A percentile compares a stretch with the other conserved stretches of the same genome.
Conservation (phyloP, 2,888 invertebrate species). For the Oeneis ivallda region DNA sequence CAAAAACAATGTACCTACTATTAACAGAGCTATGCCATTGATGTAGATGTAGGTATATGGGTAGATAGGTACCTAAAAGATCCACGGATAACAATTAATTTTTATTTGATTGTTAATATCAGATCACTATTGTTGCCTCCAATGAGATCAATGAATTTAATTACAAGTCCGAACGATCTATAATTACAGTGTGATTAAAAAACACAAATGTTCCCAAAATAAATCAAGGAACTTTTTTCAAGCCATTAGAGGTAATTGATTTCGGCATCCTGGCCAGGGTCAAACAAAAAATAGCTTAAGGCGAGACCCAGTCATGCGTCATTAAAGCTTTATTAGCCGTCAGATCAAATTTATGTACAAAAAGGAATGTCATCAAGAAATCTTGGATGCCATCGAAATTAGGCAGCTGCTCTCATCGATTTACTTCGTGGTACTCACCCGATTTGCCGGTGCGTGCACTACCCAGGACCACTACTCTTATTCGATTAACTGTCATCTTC, state of each 20-base stretch:
- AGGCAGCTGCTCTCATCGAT: constrained; percentile 43
- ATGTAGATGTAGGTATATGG: no score
- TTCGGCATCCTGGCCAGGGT: constrained; percentile 50
- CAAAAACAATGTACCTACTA: no score
- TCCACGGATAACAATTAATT: no score
- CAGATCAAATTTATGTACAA: constrained; percentile 41
- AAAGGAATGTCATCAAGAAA: constrained; percentile 43
- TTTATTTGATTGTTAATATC: neutral
- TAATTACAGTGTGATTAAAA: constrained; percentile 43
- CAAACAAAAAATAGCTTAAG: constrained; percentile 49
- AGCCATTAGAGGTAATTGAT: constrained; percentile 71
- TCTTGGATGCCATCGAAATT: constrained; percentile 44
- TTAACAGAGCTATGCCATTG: no score
- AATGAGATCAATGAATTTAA: constrained; percentile 44
- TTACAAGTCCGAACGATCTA: constrained; percentile 56
- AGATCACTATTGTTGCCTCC: constrained; percentile 3
- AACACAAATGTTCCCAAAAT: constrained; percentile 53
- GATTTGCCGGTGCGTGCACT: constrained; percentile 89
- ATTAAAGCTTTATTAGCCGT: constrained; percentile 51
- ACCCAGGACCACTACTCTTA: constrained; percentile 89
- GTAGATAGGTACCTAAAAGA: no score
- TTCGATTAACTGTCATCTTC: constrained; percentile 90
- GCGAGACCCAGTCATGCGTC: constrained; percentile 45
- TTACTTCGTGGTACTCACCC: constrained; percentile 78
- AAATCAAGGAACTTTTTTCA: constrained; percentile 60